Conservation (phyloP, 2,113 vertebrate species). For the Podarcis raffonei region DNA sequence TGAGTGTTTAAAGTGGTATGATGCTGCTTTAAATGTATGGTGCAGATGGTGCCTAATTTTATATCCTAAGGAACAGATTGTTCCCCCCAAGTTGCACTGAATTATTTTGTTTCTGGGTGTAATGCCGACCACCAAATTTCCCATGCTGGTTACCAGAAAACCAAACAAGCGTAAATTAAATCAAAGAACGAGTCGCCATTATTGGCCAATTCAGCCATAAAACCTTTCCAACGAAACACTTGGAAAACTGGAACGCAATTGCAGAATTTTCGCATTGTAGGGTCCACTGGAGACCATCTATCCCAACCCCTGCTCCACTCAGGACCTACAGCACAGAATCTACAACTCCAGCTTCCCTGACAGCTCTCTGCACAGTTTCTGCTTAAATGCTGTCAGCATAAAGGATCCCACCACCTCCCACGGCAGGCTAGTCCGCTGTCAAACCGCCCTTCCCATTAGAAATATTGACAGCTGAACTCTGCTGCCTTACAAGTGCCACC, state of each 20-base stretch:
- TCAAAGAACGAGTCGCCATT: slow-evolving; percentile 43
- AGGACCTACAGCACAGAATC: neutral
- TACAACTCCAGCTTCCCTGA: neutral
- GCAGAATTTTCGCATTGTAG: neutral
- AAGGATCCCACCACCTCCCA: no score
- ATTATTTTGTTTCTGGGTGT: slow-evolving; percentile 61
- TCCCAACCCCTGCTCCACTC: neutral
- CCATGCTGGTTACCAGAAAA: slow-evolving; percentile 70
- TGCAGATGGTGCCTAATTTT: slow-evolving; percentile 22
- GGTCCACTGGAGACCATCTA: neutral
- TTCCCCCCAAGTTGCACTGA: slow-evolving; percentile 63
- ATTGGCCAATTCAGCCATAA: slow-evolving; percentile 50
- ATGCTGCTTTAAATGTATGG: no score
- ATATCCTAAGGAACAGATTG: slow-evolving; percentile 76
- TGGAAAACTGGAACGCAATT: neutral
- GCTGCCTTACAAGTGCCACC: no score
- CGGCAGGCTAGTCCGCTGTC: no score
- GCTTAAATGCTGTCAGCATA: no score
- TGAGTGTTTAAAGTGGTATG: no score
- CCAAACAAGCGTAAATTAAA: slow-evolving; percentile 57
- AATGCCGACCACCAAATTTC: slow-evolving; percentile 65
- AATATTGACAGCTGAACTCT: no score
- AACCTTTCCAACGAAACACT: slow-evolving; percentile 49
- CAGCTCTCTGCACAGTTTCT: no score
- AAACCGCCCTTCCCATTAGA: no score